A percentile compares a stretch with the other conserved stretches of the same genome.
phyloP scores from a whole-genome alignment of 2,113 vertebrate genomes.

The Desmodus rotundus region DNA sequence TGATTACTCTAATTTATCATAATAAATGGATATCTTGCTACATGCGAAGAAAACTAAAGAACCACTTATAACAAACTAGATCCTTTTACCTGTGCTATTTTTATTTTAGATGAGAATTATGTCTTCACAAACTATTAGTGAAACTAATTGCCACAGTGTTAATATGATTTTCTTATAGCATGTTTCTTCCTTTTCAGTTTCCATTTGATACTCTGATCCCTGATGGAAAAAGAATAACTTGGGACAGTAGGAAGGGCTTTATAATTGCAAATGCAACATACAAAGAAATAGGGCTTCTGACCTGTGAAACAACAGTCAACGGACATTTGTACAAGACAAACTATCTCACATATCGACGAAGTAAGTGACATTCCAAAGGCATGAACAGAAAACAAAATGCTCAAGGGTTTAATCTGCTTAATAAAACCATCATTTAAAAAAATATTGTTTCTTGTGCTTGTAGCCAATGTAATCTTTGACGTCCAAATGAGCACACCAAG shows the following conservation, averaged over 20 bases:
- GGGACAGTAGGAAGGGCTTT: slow-evolving; percentile 92
- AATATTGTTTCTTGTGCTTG: not conserved
- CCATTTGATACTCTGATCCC: slow-evolving; percentile 77
- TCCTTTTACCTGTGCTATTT: not conserved
- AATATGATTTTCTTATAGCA: not conserved
- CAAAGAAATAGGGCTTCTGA: slow-evolving; percentile 88
- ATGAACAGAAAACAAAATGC: rapidly evolving
- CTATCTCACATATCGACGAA: slow-evolving; percentile 87
- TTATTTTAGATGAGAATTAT: slow-evolving; percentile 18
- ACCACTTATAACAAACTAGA: not conserved
- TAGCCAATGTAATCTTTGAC: slow-evolving; percentile 89
- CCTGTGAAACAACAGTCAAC: slow-evolving; percentile 82
- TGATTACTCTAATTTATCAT: not conserved
- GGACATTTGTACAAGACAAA: slow-evolving; percentile 79
- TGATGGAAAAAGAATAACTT: slow-evolving; percentile 88
- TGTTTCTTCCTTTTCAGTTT: slow-evolving; percentile 80
- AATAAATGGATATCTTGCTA: not conserved
- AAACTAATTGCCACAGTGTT: not conserved
- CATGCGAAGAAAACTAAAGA: not conserved
- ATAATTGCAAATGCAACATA: slow-evolving; percentile 87
- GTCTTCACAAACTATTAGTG: not conserved
- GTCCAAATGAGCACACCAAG: slow-evolving; percentile 86
- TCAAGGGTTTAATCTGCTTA: not conserved
- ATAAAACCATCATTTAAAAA: not conserved
- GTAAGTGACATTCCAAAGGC: slow-evolving; percentile 75